Evolutionary conservation across 2,113 vertebrate species (phyloP).

Genomic region (Paratilapia polleni): DNA sequence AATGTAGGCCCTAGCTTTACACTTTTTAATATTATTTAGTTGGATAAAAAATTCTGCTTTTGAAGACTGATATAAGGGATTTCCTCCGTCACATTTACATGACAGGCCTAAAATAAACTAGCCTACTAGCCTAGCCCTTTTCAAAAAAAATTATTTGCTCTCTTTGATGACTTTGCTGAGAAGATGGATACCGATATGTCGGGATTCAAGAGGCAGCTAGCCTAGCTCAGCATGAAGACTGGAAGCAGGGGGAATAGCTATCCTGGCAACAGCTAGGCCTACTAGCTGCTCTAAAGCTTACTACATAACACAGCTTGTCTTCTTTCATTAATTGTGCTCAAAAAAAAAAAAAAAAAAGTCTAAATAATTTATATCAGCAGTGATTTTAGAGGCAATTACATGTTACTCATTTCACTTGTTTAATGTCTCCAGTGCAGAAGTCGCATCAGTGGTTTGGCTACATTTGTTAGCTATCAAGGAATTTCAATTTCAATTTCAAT

Average conservation of each 20-base stretch:
- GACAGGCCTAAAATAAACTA: background rate
- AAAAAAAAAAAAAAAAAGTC: background rate
- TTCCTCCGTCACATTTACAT: background rate
- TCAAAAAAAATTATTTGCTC: background rate
- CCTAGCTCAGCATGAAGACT: background rate
- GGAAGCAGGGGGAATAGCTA: background rate
- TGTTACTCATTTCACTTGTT: background rate
- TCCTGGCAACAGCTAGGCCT: background rate
- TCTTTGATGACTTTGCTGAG: background rate
- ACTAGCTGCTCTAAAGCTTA: background rate
- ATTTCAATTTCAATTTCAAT: background rate
- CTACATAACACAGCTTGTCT: background rate
- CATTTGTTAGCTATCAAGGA: background rate
- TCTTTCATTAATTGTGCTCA: background rate
- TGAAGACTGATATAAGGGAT: background rate
- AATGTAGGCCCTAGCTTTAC: background rate
- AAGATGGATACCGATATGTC: background rate
- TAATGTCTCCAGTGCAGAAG: background rate
- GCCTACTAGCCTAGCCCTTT: background rate
- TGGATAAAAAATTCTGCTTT: background rate
- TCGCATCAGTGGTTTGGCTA: background rate
- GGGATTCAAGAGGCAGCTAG: background rate
- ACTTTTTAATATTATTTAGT: background rate
- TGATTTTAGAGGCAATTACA: background rate
- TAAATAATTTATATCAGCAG: background rate